These are phyloP conservation scores for Glyphotaelius pellucidus DNA, from an alignment of 2,888 invertebrate species.

Conservation along the genomic window DNA sequence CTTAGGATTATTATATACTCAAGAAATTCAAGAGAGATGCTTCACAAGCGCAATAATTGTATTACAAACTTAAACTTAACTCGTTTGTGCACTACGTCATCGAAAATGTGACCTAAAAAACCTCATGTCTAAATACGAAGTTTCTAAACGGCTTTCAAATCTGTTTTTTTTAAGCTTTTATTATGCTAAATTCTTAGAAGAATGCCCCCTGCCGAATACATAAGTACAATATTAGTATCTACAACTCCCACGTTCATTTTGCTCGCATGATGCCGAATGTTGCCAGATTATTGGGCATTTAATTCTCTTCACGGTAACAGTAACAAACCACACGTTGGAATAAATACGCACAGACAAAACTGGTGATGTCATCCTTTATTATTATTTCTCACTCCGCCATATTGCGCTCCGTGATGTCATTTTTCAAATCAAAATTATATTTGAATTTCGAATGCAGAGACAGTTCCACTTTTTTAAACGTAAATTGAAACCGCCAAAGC, in stretches of 20 bases:
- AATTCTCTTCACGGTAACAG: conserved; percentile 36
- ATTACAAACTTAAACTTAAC: neutral
- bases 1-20: too few species aligned
- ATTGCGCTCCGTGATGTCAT: conserved; percentile 33
- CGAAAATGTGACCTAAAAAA: neutral
- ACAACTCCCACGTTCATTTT: neutral
- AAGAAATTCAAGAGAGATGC: neutral
- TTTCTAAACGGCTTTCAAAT: neutral
- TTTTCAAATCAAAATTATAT: conserved; percentile 17
- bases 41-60: neutral
- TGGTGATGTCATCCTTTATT: conserved; percentile 38
- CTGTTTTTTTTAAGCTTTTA: conserved; percentile 10
- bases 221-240: neutral
- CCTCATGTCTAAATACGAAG: neutral
- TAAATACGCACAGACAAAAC: neutral
- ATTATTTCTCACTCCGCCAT: conserved; percentile 23
- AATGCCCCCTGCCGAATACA: conserved; percentile 18
- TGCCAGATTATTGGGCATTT: neutral
- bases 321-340: conserved; percentile 3
- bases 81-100: neutral
- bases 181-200: conserved; percentile 36
- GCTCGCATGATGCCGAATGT: neutral
- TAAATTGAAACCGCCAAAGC: neutral
- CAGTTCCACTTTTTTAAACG: neutral
- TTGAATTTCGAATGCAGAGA: conserved; percentile 22